A percentile compares a stretch with the other conserved stretches of the same genome.
phyloP scores from a whole-genome alignment of 2,113 vertebrate species.

The Lipophrys pholis region DNA sequence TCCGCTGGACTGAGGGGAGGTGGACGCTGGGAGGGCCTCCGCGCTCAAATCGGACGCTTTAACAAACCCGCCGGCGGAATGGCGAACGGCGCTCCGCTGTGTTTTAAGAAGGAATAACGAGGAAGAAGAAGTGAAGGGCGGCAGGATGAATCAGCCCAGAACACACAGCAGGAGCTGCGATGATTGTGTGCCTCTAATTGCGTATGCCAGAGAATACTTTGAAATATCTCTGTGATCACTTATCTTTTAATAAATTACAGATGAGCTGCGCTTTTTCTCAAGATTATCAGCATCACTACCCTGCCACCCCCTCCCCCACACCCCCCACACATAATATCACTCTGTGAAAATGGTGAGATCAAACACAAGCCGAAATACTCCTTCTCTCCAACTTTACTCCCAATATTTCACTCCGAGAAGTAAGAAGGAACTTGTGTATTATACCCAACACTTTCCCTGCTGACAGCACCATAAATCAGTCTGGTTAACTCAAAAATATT shows the following conservation, averaged over 20 bases:
- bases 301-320: neutral
- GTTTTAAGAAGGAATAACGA: no score
- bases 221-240: conserved; percentile 38
- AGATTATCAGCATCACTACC: conserved; percentile 25
- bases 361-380: neutral
- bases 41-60: no score
- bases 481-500: no score
- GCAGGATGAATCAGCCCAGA: conserved; percentile 11
- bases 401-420: no score
- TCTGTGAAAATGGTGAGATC: conserved; percentile 9
- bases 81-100: no score
- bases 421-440: no score
- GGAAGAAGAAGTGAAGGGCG: conserved; percentile 24
- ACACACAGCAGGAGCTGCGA: neutral
- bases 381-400: no score
- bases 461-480: no score
- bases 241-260: conserved; percentile 69
- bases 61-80: no score
- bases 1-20: conserved; percentile 70
- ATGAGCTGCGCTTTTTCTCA: conserved; percentile 31
- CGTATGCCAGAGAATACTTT: conserved; percentile 34
- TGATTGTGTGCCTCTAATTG: neutral
- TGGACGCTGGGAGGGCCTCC: conserved; percentile 60
- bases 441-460: no score
- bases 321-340: conserved; percentile 37